A percentile compares a stretch with the other conserved stretches of the same genome.
Evolutionary conservation across 2,797 vertebrate genomes (phyloP).

Genomic region (Rhodeus uyekii): DNA sequence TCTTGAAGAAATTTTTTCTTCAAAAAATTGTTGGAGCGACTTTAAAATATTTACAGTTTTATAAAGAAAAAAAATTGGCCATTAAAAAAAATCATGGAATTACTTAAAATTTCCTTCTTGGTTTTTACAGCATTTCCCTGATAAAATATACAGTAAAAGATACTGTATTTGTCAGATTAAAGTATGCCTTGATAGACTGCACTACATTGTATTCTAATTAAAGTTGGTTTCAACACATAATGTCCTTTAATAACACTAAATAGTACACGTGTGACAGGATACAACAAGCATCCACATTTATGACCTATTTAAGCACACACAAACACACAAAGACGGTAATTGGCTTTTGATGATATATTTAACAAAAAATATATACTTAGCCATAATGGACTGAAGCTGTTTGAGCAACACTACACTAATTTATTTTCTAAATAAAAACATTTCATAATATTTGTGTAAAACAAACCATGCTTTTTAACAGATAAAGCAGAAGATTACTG

Average conservation of each 20-base stretch:
- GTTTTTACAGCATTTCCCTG: not conserved
- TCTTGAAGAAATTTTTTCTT: too few species aligned
- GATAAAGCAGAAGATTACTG: not conserved
- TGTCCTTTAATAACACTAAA: not conserved
- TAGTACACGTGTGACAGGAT: not conserved
- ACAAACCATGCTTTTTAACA: not conserved
- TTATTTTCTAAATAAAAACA: conserved; percentile 1
- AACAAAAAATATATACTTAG: not conserved
- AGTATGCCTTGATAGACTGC: not conserved
- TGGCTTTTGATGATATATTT: conserved; percentile 8
- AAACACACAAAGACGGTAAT: not conserved
- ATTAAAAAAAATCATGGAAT: too few species aligned
- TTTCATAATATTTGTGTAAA: not conserved
- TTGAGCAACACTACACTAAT: not conserved
- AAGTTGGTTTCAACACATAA: not conserved
- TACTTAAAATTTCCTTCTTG: not conserved
- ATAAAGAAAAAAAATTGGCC: not conserved
- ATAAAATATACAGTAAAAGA: not conserved
- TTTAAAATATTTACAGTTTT: not conserved
- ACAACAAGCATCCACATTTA: not conserved
- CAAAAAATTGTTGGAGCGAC: not conserved
- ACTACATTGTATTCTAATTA: not conserved
- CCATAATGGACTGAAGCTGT: conserved; percentile 5
- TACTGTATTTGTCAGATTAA: not conserved
- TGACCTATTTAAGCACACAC: not conserved